These are phyloP conservation scores for Nephrotoma appendiculata DNA, from an alignment of 2,888 invertebrate species.

Conservation along the genomic window DNA sequence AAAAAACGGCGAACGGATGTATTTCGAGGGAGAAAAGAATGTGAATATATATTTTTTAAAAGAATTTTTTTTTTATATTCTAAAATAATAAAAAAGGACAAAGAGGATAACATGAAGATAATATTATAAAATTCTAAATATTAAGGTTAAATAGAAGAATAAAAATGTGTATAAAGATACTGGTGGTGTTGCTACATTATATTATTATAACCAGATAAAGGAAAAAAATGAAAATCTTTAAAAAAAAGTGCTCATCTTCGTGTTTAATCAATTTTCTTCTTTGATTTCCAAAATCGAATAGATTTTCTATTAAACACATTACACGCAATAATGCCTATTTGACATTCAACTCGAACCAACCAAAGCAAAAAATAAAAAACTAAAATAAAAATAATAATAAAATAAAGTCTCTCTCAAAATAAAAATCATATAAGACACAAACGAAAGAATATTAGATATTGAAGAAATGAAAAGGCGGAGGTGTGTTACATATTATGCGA, in stretches of 20 bases:
- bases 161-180: background rate
- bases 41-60: background rate
- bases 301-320: background rate
- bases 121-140: background rate
- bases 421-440: background rate
- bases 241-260: background rate
- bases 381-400: no score
- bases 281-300: background rate
- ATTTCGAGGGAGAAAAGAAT: background rate
- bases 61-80: background rate
- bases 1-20: constrained; percentile 4
- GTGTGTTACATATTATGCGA: background rate
- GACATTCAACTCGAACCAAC: background rate
- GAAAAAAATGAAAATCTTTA: background rate
- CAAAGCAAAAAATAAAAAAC: no score
- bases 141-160: background rate
- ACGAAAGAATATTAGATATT: background rate
- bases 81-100: constrained; percentile 2
- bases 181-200: background rate
- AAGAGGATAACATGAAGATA: constrained; percentile 4
- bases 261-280: background rate
- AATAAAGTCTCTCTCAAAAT: background rate
- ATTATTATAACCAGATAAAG: background rate
- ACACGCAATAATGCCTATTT: background rate
- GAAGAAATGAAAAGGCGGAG: background rate